Conservation (phyloP, 2,797 vertebrate species). For the Cirrhinus molitorella region DNA sequence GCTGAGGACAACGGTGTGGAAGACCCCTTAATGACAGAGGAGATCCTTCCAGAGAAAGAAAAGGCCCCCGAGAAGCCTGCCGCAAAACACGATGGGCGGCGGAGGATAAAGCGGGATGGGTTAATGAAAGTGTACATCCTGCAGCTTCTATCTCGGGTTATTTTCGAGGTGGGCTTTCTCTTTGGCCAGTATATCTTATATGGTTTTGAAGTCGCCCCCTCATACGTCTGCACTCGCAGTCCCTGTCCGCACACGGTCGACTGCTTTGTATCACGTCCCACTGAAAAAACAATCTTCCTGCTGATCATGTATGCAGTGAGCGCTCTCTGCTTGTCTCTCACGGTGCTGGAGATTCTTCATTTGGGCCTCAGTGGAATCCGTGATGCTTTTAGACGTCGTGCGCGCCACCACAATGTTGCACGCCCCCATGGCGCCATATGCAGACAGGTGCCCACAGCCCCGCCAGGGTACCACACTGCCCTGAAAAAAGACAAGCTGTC, state of each 20-base stretch:
- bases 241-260: conserved; percentile 92
- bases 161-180: conserved; percentile 86
- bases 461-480: conserved; percentile 88
- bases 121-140: conserved; percentile 90
- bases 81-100: conserved; percentile 85
- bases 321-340: conserved; percentile 87
- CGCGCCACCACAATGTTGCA: conserved; percentile 19
- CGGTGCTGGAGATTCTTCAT: conserved; percentile 87
- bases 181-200: conserved; percentile 92
- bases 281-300: conserved; percentile 93
- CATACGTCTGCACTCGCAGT: conserved; percentile 86
- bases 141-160: conserved; percentile 84
- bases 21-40: conserved; percentile 92
- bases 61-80: conserved; percentile 72
- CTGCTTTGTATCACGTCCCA: conserved; percentile 92
- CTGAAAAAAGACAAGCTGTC: conserved; percentile 79
- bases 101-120: conserved; percentile 89
- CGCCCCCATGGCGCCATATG: conserved; percentile 64
- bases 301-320: conserved; percentile 91
- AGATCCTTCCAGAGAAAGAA: conserved; percentile 85
- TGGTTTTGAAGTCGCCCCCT: conserved; percentile 84
- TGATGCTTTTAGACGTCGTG: conserved; percentile 76
- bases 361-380: conserved; percentile 86
- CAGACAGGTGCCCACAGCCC: conserved; percentile 81
- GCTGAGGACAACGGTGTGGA: conserved; percentile 91